phyloP scores from a whole-genome alignment of 1,140 invertebrate species.

The Aphidius gifuensis region DNA sequence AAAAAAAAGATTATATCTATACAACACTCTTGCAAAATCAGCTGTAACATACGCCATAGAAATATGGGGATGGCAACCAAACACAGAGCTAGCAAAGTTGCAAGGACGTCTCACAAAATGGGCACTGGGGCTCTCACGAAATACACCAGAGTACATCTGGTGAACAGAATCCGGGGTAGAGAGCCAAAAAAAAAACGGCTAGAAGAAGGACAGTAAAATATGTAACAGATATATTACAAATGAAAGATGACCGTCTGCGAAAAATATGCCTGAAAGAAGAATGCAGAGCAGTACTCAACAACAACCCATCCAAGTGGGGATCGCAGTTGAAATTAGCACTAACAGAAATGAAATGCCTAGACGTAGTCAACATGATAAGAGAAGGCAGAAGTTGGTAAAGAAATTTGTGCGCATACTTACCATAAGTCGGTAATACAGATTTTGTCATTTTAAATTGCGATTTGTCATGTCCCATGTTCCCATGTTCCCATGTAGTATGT shows the following conservation, averaged over 20 bases:
- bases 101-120: slow-evolving; percentile 1
- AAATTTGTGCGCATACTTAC: too few relatives aligned
- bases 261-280: slow-evolving; percentile 4
- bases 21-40: slow-evolving; percentile 8
- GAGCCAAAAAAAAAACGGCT: background rate
- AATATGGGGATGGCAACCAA: slow-evolving; percentile 16
- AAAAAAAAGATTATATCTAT: slow-evolving; percentile 8
- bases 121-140: background rate
- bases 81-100: background rate
- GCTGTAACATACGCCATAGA: slow-evolving; percentile 9
- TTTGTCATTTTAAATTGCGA: too few relatives aligned
- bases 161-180: background rate
- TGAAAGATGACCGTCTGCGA: background rate
- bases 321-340: too few relatives aligned
- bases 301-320: background rate
- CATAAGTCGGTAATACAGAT: too few relatives aligned
- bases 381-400: too few relatives aligned
- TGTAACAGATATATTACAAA: background rate
- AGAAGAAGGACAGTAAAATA: background rate
- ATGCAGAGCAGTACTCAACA: background rate
- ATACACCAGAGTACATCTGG: background rate
- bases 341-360: too few relatives aligned
- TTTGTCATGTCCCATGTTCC: too few relatives aligned
- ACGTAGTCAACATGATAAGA: too few relatives aligned
- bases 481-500: too few relatives aligned